Evolutionary conservation across 2,888 invertebrate genomes (phyloP), one percentile per base, ranked within the genome.

Genomic region (Gandaritis pyraliata): DNA sequence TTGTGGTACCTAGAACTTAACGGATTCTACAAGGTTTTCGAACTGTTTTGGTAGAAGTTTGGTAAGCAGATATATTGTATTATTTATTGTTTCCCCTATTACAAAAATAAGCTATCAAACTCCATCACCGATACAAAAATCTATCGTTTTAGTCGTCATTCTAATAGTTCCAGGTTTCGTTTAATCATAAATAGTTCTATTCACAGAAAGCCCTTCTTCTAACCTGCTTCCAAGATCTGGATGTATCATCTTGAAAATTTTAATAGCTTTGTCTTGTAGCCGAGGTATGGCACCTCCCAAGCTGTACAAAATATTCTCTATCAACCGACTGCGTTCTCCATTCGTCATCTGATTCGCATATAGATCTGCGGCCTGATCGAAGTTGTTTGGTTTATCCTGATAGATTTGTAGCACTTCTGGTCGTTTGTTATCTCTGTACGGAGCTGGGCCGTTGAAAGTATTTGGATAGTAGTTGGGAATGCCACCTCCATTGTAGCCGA

Each of bases 401-500:
- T 94, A 82, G 18, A 87, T 80, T 77, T 94, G 94, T 43, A 93
- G 86, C 5, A 94, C 86, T 10, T 92, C 80, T 10, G 93, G 78
- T 45, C 83, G 80, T 65, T 92, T 92, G 16, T 94, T 94, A 5
- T 94, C 91, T 30, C 94, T 90, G 70, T 94, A 94, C 46, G 94
- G 94, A 65, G 94, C 93, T 0, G 98, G 97, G 0, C 98, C 98
- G 67, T 94, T 91, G 83, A 98, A 99, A 67, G 98, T 97, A 90
- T 99, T 99, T 0, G 99, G 99, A 87, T 94, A 97, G 82, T 98
- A 99, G 86, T 98, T 98, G 1, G 98, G 98, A 3, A 96, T 96
- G 23, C 96, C 96, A 38, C 94, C 94, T 84, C 97, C 96, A 80
- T 98, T 98, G 72, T 96, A 94, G 41, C 93, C 90, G 12, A 95